A percentile compares a stretch with the other conserved stretches of the same genome.
Conservation (phyloP, 2,113 vertebrate species). For the Pachycephala philippinensis region DNA sequence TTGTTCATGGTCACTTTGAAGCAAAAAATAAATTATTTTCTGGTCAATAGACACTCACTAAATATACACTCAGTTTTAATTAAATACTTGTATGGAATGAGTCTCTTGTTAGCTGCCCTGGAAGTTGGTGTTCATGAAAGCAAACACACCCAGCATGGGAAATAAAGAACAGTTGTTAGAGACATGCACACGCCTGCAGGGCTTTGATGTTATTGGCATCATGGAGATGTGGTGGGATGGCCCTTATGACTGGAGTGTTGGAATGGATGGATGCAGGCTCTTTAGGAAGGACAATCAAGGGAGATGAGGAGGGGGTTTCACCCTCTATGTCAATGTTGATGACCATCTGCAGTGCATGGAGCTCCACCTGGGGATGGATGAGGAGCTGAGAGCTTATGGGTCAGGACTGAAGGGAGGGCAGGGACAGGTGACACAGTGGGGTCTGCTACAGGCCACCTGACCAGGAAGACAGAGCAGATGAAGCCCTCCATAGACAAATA, state of each 20-base stretch:
- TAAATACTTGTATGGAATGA: not conserved
- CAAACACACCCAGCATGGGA: not conserved
- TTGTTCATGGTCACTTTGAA: not conserved
- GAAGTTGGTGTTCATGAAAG: not conserved
- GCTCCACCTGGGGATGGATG: not conserved
- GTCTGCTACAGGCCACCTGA: not conserved
- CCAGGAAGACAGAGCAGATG: not conserved
- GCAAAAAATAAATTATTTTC: not conserved
- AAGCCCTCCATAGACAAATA: not conserved
- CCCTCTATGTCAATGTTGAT: rapidly evolving
- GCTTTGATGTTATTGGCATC: not conserved
- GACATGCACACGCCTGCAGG: not conserved
- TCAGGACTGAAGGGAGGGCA: not conserved
- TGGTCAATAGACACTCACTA: not conserved
- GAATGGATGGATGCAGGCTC: not conserved
- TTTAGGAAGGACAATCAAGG: not conserved
- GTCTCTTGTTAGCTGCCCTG: not conserved
- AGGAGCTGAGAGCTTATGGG: not conserved
- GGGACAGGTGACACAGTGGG: not conserved
- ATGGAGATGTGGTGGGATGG: not conserved
- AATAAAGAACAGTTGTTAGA: not conserved
- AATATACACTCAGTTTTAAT: not conserved
- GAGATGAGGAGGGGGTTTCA: not conserved
- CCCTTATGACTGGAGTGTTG: not conserved
- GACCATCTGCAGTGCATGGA: not conserved